Evolutionary conservation across 2,113 vertebrate genomes (phyloP), one percentile per base, ranked within the genome.

Genomic region (Osmerus eperlanus): DNA sequence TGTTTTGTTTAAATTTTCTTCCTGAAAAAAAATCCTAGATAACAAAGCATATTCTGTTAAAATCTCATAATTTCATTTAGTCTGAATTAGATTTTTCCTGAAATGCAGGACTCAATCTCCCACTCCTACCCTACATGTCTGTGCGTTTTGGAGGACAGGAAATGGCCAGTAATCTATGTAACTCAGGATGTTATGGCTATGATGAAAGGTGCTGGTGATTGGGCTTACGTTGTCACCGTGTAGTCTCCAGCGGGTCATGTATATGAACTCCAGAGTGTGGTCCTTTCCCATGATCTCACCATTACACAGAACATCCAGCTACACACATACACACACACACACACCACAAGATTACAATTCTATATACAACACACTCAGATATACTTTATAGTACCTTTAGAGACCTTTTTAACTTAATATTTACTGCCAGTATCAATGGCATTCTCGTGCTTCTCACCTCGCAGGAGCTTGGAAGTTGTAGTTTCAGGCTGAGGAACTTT

Each of bases 261-360:
- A 99, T 93, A 99, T 99, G 91, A 99, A 98, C 90, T 99, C 97
- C 91, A 99, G 94, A 25, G 97, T 99, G 85, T 99, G 97, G 87
- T 99, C 97, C 87, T 98, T 93, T 78, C 97, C 97, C 97, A 98
- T 99, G 88, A 99, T 98, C 89, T 99, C 97, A 68, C 97, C 97
- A 63, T 99, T 98, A 90, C 97, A 99, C 92, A 99, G 92, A 76
- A 99, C 96, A 70, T 99, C 96, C 91, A 99, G 91, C 97, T 99
- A 25, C 60, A 28, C 29, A 56, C 54, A 56, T 16, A 16, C 62
- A 16, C 29, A 3, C 16, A 8, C 32, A 56, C 54, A 41, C 14
- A 12, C 25, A 28, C 3, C 23, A 29, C 61, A 36, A 32, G 9
- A 18, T 16, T 29, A 41, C 62, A 60, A 4, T 11, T 11, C 41